Conservation (phyloP, 2,888 invertebrate species). For the Melanotus villosus region DNA sequence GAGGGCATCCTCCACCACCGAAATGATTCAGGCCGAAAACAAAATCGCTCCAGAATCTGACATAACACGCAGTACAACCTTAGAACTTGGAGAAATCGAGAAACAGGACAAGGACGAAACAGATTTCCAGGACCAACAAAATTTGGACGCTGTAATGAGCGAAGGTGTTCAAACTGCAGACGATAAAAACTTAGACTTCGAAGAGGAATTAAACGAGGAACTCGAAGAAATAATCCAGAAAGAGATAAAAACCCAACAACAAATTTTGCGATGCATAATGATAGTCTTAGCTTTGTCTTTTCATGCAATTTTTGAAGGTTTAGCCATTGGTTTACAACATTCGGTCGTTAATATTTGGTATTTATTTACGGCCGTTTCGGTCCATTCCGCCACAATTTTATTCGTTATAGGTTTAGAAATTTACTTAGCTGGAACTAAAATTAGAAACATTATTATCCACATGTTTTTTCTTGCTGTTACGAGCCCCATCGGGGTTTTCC, state of each 20-base stretch:
- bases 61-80: constrained; percentile 2
- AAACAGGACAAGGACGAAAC: constrained; percentile 1
- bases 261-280: constrained; percentile 66
- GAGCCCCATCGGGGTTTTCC: constrained; percentile 70
- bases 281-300: constrained; percentile 78
- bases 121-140: constrained; percentile 7
- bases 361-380: constrained; percentile 78
- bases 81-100: not conserved
- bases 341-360: constrained; percentile 75
- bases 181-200: constrained; percentile 22
- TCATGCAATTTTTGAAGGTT: constrained; percentile 86
- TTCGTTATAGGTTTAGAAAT: constrained; percentile 86
- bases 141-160: constrained; percentile 15
- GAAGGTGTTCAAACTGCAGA: constrained; percentile 35
- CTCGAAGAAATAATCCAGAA: constrained; percentile 55
- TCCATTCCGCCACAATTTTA: constrained; percentile 87
- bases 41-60: constrained; percentile 36
- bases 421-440: constrained; percentile 62
- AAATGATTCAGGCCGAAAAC: constrained; percentile 40
- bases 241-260: constrained; percentile 60
- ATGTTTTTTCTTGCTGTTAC: constrained; percentile 69
- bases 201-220: constrained; percentile 45
- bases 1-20: not conserved
- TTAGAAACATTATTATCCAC: constrained; percentile 65
- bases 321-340: constrained; percentile 85